Percentiles rank a stretch among this genome's conserved stretches.
Conservation (phyloP, 2,888 invertebrate species). For the Arctia plantaginis region DNA sequence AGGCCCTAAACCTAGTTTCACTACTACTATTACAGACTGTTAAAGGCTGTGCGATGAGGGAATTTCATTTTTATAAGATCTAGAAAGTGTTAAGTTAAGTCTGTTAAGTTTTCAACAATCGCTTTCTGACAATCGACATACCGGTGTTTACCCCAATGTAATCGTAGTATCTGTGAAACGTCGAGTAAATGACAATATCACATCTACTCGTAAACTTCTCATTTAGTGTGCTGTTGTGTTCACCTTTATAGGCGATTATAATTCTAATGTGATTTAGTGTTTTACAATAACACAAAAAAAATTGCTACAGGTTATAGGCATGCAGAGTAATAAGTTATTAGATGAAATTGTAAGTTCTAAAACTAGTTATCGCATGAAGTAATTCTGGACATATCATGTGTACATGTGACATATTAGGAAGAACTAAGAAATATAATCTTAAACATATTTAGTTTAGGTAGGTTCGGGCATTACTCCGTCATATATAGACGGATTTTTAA, state of each 20-base stretch:
- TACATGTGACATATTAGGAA: neutral
- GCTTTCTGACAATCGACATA: no score
- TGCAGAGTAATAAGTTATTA: neutral
- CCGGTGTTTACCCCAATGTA: neutral
- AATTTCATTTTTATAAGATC: neutral
- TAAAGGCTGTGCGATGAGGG: no score
- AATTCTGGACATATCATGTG: neutral
- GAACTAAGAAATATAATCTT: neutral
- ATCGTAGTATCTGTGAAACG: neutral
- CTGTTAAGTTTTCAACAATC: neutral
- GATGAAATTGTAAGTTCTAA: neutral
- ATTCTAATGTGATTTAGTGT: neutral
- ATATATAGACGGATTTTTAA: no score
- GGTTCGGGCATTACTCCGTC: no score
- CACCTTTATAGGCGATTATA: neutral
- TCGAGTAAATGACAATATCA: neutral
- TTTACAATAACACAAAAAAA: neutral
- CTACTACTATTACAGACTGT: no score
- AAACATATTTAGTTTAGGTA: neutral
- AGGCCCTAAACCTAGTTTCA: no score
- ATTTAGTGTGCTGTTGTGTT: neutral
- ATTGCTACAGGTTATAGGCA: neutral
- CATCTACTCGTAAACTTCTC: neutral
- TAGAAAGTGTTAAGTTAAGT: neutral
- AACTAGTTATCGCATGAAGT: no score